phyloP scores from a whole-genome alignment of 1,140 invertebrate species.

The Hypsibius dujardini region DNA sequence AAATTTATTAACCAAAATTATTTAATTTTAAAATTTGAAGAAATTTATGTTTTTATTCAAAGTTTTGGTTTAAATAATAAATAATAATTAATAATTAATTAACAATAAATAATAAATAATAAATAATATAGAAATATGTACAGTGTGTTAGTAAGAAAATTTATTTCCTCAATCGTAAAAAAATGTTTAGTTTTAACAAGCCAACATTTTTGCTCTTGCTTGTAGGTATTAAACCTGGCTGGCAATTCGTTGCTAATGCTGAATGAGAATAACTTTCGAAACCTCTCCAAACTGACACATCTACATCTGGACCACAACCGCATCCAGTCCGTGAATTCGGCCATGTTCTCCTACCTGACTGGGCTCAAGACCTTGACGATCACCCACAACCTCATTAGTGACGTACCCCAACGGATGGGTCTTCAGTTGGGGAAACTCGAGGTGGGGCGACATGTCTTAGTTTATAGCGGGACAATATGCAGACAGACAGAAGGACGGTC shows the following conservation, averaged over 20 bases:
- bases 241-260: not conserved
- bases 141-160: no score
- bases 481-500: no score
- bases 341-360: conserved; percentile 7
- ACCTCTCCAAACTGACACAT: conserved; percentile 4
- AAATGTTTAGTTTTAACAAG: no score
- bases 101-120: no score
- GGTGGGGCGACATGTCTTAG: not conserved
- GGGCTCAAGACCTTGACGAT: not conserved
- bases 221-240: not conserved
- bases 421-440: conserved; percentile 2
- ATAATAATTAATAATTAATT: no score
- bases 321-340: not conserved
- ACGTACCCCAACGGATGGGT: not conserved
- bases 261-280: conserved; percentile 8
- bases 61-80: no score
- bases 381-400: conserved; percentile 2
- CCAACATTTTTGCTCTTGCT: not conserved
- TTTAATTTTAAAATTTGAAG: no score
- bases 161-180: no score
- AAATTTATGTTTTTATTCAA: no score
- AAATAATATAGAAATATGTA: no score
- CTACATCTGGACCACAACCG: conserved; percentile 13
- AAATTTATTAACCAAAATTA: no score
- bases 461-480: no score